Conservation (phyloP, 2,888 invertebrate genomes). For the Nasonia oneida region DNA sequence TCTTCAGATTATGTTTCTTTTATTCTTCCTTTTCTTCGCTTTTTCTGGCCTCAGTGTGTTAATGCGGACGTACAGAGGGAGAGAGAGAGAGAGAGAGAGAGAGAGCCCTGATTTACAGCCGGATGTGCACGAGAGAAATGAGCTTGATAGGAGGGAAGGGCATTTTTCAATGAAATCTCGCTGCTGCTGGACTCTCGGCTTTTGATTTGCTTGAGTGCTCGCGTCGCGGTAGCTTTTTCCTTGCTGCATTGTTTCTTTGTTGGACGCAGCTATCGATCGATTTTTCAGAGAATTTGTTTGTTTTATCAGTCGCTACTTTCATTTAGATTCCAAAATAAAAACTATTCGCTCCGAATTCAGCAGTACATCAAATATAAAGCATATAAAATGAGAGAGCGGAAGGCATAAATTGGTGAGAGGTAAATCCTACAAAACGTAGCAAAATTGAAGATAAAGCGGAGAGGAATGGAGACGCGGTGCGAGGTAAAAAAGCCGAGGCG, state of each 20-base stretch:
- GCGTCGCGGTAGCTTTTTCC: too few species aligned
- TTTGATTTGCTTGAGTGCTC: not conserved
- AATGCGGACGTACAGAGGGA: slow-evolving; percentile 7
- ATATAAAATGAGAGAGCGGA: not conserved
- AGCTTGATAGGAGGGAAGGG: not conserved
- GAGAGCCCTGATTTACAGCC: slow-evolving; percentile 9
- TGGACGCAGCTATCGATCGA: too few species aligned
- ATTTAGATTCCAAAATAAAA: not conserved
- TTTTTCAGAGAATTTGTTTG: too few species aligned
- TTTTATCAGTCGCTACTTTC: too few species aligned
- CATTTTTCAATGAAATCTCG: not conserved
- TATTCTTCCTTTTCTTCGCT: not conserved
- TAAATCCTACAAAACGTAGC: not conserved
- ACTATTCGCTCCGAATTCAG: not conserved
- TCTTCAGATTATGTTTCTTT: slow-evolving; percentile 5
- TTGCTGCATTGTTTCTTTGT: too few species aligned
- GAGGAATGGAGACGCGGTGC: not conserved
- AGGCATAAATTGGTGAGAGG: not conserved
- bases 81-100: not conserved
- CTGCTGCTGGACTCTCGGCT: not conserved
- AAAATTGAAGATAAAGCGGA: not conserved
- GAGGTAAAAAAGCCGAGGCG: not conserved
- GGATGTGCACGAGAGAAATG: not conserved
- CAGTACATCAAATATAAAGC: not conserved
- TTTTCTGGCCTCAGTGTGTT: not conserved